A percentile compares a stretch with the other conserved stretches of the same genome.
These are phyloP conservation scores for Coenonympha arcania DNA, from an alignment of 2,888 invertebrate species.

Conservation along the genomic window DNA sequence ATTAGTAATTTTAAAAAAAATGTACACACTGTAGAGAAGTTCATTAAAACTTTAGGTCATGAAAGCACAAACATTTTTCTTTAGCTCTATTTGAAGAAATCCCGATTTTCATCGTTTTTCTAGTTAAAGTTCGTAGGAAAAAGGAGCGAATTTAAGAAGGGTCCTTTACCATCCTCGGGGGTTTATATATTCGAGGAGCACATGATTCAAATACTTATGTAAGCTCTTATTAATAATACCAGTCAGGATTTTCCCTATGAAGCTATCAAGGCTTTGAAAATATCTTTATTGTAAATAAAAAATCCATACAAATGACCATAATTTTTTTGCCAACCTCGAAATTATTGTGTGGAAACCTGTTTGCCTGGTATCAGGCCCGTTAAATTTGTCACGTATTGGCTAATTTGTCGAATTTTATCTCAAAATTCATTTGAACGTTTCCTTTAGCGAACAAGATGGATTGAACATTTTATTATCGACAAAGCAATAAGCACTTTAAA, in stretches of 20 bases:
- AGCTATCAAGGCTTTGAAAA: neutral
- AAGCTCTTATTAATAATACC: neutral
- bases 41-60: too few species aligned
- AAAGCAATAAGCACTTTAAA: neutral
- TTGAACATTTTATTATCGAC: conserved; percentile 3
- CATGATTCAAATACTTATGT: neutral
- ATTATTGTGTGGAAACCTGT: conserved; percentile 11
- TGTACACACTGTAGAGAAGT: too few species aligned
- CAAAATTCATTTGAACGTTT: conserved; percentile 10
- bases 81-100: too few species aligned
- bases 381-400: conserved; percentile 11
- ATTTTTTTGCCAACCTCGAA: conserved; percentile 3
- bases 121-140: too few species aligned
- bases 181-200: too few species aligned
- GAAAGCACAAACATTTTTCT: too few species aligned
- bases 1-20: too few species aligned
- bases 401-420: conserved; percentile 11
- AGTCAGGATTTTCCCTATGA: neutral
- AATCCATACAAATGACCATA: neutral
- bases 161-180: too few species aligned
- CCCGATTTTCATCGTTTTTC: too few species aligned
- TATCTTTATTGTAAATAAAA: conserved; percentile 3
- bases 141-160: too few species aligned
- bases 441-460: conserved; percentile 5
- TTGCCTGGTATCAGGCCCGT: neutral